These are phyloP conservation scores for Lerema accius DNA, from an alignment of 1,140 invertebrate species.

Conservation along the genomic window DNA sequence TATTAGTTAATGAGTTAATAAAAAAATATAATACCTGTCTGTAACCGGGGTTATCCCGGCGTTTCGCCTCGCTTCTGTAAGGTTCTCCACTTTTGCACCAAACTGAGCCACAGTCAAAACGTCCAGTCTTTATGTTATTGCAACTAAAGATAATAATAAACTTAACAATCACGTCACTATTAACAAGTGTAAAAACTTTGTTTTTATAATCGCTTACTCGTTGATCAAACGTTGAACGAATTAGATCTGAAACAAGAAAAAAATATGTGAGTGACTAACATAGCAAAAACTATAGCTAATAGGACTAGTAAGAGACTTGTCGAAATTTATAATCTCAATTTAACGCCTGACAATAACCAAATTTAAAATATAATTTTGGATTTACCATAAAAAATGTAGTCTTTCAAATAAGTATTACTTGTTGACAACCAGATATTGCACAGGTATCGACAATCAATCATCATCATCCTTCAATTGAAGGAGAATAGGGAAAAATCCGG, in stretches of 20 bases:
- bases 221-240: constrained; percentile 10
- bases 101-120: constrained; percentile 38
- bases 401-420: too few relatives aligned
- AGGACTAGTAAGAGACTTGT: not conserved
- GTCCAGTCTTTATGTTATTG: constrained; percentile 10
- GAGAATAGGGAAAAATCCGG: not conserved
- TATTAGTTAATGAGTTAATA: too few relatives aligned
- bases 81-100: constrained; percentile 70
- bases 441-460: too few relatives aligned
- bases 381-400: too few relatives aligned
- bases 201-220: constrained; percentile 10
- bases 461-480: not conserved
- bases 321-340: not conserved
- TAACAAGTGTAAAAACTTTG: constrained; percentile 27
- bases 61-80: constrained; percentile 55
- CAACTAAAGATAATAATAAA: constrained; percentile 13
- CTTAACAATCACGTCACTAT: constrained; percentile 14
- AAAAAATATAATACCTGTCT: constrained; percentile 58
- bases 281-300: not conserved
- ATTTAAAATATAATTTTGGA: too few relatives aligned
- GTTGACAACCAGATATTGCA: too few relatives aligned
- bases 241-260: constrained; percentile 68
- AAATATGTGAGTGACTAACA: constrained; percentile 15
- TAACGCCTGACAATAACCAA: not conserved
- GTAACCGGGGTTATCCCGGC: constrained; percentile 70